Base-by-base conservation (phyloP, 1,140 invertebrate species). In the Doryteuthis pealeii region DNA sequence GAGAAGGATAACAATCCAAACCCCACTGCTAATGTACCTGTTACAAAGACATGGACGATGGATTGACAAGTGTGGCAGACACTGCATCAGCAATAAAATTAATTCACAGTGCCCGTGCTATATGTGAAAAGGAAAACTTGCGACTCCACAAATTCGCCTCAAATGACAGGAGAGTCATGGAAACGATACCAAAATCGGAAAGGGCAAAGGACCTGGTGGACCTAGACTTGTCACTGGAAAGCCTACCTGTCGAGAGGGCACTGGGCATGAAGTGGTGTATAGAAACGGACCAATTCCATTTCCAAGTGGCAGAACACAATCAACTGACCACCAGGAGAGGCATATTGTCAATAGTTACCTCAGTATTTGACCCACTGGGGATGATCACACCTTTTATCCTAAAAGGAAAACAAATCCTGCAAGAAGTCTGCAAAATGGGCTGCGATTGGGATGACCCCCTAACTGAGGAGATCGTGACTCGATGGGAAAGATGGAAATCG, bases 11-110 rank as follows among this genome's bases (percentile, higher is more conserved):
- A n/a, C n/a, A n/a, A n/a, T n/a, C n/a, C n/a, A n/a, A n/a, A n/a
- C n/a, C n/a, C n/a, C n/a, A n/a, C n/a, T n/a, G n/a, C n/a, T n/a
- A n/a, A n/a, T n/a, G n/a, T n/a, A n/a, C n/a, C n/a, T n/a, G n/a
- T n/a, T n/a, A n/a, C n/a, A n/a, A n/a, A n/a, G n/a, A 81, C 70
- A 79, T 82, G 26, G 82, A 82, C 71, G 82, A 82, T 67, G 77
- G 78, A 18, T 33, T 83, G 22, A 78, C 75, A 70, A 77, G 74
- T 66, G 67, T 77, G 10, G 15, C 30, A 12, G 73, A 74, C 18
- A 31, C 45, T 31, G 54, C 69, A 33, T 65, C 79, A 71, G 77
- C 80, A 69, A 70, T 80, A 1, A 26, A 77, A 15, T 22, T 80
- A 6, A 71, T 82, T 10, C 28, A 77, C 8, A 65, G 71, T 10